Evolutionary conservation across 2,113 vertebrate species (phyloP).

Genomic region (Proteles cristata): DNA sequence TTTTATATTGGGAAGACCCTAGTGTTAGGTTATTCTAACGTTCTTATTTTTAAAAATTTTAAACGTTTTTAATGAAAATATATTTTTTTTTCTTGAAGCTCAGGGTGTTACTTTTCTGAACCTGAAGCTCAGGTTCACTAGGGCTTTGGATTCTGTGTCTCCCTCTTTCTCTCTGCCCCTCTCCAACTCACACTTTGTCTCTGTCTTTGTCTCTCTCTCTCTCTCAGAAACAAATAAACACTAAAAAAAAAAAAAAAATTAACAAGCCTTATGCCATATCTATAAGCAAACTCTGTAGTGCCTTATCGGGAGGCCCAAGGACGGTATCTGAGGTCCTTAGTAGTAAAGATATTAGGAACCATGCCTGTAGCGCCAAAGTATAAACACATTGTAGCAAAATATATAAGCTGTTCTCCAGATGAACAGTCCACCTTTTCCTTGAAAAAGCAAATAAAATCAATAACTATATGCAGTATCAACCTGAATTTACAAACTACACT

Average conservation of each 20-base stretch:
- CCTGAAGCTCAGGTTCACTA: too few relatives aligned
- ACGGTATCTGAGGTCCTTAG: not conserved
- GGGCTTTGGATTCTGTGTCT: too few relatives aligned
- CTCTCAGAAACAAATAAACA: too few relatives aligned
- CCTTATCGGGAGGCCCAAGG: not conserved
- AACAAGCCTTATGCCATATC: not conserved
- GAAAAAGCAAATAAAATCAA: constrained; percentile 39
- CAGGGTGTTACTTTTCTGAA: too few relatives aligned
- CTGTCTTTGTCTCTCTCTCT: too few relatives aligned
- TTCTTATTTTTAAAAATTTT: not conserved
- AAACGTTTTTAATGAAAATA: not conserved
- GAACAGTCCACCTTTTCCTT: not conserved
- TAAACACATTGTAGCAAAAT: not conserved
- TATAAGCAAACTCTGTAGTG: not conserved
- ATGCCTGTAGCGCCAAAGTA: not conserved
- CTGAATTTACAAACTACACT: not conserved
- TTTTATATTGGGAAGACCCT: not conserved
- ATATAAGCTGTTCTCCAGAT: not conserved
- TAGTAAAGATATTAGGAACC: not conserved
- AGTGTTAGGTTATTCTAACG: not conserved
- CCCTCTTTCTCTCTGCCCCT: too few relatives aligned
- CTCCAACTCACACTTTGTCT: too few relatives aligned
- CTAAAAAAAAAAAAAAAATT: too few relatives aligned
- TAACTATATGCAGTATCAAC: not conserved
- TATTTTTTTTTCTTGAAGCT: too few relatives aligned